phyloP scores from a whole-genome alignment of 2,888 invertebrate species.

The Myopa tessellatipennis region DNA sequence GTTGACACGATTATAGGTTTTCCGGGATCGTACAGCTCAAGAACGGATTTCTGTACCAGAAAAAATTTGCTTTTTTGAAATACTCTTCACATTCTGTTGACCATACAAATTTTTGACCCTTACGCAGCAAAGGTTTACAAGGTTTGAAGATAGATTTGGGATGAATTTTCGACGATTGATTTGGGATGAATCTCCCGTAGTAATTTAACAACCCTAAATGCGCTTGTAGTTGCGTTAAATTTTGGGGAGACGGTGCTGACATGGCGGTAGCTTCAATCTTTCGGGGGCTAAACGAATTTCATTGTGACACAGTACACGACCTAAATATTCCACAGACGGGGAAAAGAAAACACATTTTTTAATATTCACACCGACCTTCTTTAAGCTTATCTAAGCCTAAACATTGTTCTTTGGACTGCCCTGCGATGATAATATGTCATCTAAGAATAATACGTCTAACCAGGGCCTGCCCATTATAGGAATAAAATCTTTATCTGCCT shows the following conservation, averaged over 20 bases:
- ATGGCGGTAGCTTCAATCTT: conserved; percentile 39
- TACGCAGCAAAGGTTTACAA: neutral
- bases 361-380: conserved; percentile 39
- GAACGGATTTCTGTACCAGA: no score
- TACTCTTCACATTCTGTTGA: neutral
- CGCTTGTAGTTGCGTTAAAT: conserved; percentile 23
- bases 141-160: no score
- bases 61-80: conserved; percentile 1
- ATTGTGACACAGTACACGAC: conserved; percentile 35
- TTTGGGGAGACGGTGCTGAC: conserved; percentile 29
- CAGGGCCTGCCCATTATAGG: conserved; percentile 7
- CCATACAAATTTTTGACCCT: conserved; percentile 19
- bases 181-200: conserved; percentile 32
- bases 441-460: conserved; percentile 27
- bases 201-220: no score
- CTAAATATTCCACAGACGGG: conserved; percentile 33
- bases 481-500: neutral
- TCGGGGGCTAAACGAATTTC: conserved; percentile 37
- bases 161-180: conserved; percentile 16
- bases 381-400: conserved; percentile 29
- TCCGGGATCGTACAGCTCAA: no score
- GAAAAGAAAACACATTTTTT: conserved; percentile 42
- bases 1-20: no score
- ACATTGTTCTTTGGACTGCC: conserved; percentile 32
- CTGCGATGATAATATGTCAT: conserved; percentile 45